These are phyloP conservation scores for Acronicta psi DNA, from an alignment of 2,888 invertebrate genomes.

Conservation along the genomic window DNA sequence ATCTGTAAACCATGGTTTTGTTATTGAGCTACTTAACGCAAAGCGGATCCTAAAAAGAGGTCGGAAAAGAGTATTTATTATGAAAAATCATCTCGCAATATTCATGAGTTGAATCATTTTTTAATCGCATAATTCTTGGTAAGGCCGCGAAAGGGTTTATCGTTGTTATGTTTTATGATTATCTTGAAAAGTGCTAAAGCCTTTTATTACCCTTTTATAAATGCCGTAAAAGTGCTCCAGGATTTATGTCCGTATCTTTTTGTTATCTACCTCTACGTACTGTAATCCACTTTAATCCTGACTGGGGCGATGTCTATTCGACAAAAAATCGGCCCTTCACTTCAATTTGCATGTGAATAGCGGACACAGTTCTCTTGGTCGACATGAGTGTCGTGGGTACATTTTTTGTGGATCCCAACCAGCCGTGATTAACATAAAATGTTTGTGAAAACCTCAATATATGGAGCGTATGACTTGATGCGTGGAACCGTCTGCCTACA, in stretches of 20 bases:
- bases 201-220: constrained; percentile 65
- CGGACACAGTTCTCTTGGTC: constrained; percentile 64
- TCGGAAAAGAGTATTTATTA: constrained; percentile 17
- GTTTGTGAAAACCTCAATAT: constrained; percentile 71
- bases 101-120: constrained; percentile 49
- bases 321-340: constrained; percentile 76
- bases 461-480: constrained; percentile 66
- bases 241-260: constrained; percentile 69
- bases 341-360: constrained; percentile 78
- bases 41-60: background rate
- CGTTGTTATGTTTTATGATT: constrained; percentile 64
- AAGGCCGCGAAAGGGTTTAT: constrained; percentile 58
- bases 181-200: constrained; percentile 67
- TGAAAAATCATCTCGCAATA: constrained; percentile 29
- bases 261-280: constrained; percentile 66
- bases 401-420: constrained; percentile 69
- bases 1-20: background rate
- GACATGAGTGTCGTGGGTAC: constrained; percentile 66
- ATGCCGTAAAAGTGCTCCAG: constrained; percentile 63
- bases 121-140: constrained; percentile 48
- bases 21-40: constrained; percentile 1
- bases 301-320: constrained; percentile 67
- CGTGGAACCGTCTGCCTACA: constrained; percentile 55
- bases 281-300: constrained; percentile 67
- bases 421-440: constrained; percentile 78